Evolutionary conservation across 2,113 vertebrate genomes (phyloP), one percentile per base, ranked within the genome.

Genomic region (Dunckerocampus dactyliophorus): DNA sequence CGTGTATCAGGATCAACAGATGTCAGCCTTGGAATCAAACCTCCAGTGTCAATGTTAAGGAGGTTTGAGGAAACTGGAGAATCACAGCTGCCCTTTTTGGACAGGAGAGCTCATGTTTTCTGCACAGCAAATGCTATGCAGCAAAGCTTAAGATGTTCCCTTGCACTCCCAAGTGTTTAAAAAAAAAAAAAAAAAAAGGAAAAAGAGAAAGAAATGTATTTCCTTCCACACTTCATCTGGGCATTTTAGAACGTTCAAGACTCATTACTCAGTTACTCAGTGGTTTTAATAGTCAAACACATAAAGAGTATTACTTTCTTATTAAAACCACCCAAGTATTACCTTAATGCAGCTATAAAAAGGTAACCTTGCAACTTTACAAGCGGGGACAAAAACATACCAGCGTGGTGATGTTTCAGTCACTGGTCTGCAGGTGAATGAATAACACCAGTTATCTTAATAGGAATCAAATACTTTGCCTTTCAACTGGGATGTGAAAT

Each of bases 1-100:
- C 78, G 77, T 80, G 84, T 74, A 74, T 64, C 66, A n/a, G 68
- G 22, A 61, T 75, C 83, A 84, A 84, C 67, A 69, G 75, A 88
- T 79, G 71, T 64, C 8, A 3, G 63, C 73, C 75, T 72, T 73
- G 71, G 80, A 75, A 87, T 85, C 79, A 81, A 81, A 77, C 53
- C 67, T 66, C 65, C 22, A 54, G 72, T 59, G 63, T 69, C 63
- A 70, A 72, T 65, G 70, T 24, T 77, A 59, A 78, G 76, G 79
- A 76, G 62, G 69, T 77, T 67, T 68, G 68, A 63, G 64, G 74
- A 68, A 83, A 84, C 65, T 79, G 74, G 59, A 71, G 67, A 71
- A 70, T 72, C 68, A 22, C 39, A 0, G 73, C 71, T 3, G 20
- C 62, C 3, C 17, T 34, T 51, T 39, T 63, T 55, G 22, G 52